Base-by-base conservation (phyloP, 2,888 invertebrate species). In the Tachina lurida region DNA sequence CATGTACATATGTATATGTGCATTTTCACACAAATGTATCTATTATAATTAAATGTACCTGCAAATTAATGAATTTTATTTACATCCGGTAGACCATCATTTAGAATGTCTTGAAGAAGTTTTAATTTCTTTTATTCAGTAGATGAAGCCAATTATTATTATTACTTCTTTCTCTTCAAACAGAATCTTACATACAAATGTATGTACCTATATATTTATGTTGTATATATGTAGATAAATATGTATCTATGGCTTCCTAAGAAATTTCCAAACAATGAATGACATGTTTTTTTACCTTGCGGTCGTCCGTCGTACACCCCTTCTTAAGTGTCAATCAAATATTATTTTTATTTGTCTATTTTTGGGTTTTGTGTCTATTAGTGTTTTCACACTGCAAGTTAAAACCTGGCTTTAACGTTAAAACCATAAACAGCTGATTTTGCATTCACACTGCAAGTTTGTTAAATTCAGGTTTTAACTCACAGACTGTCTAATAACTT, bases 261-360 rank as follows among this genome's bases (percentile, higher is more conserved):
- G 31, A 31, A 31, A 31, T 65, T 43, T 56, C 31, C 43, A 62
- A 68, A 70, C 13, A 79, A 54, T 19, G 63, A 73, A 73, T 73
- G 62, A 73, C 65, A 73, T 75, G 41, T 54, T 1, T 43, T 52
- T 15, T 43, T 62, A 17, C 41, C 41, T 15, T 58, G 8, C 8
- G 22, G 8, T 15, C n/a, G 17, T 47, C 15, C 9, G n/a, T 74
- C 65, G 15, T 17, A 41, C 68, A 39, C 47, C 17, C 22, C 62
- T 19, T 63, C 47, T 63, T 74, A 83, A 86, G 68, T 86, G 82
- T 86, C 86, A 83, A 83, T 86, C 86, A 86, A 83, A 86, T 13
- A 22, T 49, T 15, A n/a, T 65, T 82, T 49, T 41, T 65, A 52
- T 71, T 56, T 54, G 68, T 73, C 49, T 76, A 19, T 49, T 68